phyloP scores from a whole-genome alignment of 2,113 vertebrate genomes.

The Podarcis raffonei region DNA sequence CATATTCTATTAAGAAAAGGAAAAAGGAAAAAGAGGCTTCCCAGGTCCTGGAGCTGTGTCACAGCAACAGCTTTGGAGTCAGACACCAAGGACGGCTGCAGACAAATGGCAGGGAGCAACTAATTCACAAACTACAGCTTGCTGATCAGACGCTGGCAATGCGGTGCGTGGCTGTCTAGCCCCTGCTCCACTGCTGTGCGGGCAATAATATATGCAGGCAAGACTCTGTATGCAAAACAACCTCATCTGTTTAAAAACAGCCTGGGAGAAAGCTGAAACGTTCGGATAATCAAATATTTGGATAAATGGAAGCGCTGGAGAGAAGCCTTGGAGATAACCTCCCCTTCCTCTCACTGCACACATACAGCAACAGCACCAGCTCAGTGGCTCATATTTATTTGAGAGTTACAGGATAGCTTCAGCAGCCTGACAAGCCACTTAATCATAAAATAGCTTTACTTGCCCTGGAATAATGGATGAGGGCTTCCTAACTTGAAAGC shows the following conservation, averaged over 20 bases:
- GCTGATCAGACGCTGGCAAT: rapidly evolving
- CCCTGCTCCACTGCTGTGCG: neutral
- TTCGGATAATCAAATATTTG: neutral
- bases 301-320: neutral
- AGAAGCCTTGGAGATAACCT: neutral
- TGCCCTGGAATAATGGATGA: neutral
- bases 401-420: neutral
- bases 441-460: neutral
- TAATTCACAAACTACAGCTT: neutral
- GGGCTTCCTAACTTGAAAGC: neutral
- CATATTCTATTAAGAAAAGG: neutral
- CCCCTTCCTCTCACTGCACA: no score
- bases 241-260: neutral
- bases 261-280: neutral
- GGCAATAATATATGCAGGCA: neutral
- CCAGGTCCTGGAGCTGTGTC: neutral
- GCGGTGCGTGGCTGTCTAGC: neutral
- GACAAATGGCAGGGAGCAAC: neutral
- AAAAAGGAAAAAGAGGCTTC: neutral
- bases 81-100: neutral
- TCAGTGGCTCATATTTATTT: neutral
- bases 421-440: neutral
- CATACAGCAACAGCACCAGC: neutral
- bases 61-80: neutral
- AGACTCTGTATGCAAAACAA: neutral